A percentile compares a stretch with the other conserved stretches of the same genome.
These are phyloP conservation scores for Sclerodermus sp. DNA, from an alignment of 2,888 invertebrate genomes.

Conservation along the genomic window DNA sequence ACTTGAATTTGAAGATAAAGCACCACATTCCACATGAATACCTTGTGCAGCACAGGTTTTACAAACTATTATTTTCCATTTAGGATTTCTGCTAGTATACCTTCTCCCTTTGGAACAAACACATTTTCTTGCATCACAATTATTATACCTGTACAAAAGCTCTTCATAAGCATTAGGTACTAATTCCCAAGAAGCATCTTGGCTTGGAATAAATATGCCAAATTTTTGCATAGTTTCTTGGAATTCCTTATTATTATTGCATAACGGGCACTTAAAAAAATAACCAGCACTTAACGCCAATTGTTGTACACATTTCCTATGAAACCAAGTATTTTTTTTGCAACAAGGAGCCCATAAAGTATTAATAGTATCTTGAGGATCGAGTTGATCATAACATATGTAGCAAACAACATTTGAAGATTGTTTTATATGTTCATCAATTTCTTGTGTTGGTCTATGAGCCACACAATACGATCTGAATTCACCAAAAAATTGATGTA, in stretches of 20 bases:
- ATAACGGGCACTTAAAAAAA: conserved; percentile 82
- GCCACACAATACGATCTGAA: conserved; percentile 66
- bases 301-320: conserved; percentile 71
- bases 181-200: conserved; percentile 83
- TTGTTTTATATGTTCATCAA: conserved; percentile 49
- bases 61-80: conserved; percentile 63
- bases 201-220: conserved; percentile 80
- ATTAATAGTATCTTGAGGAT: conserved; percentile 53
- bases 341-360: conserved; percentile 78
- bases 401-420: conserved; percentile 58
- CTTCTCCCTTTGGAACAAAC: conserved; percentile 64
- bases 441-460: conserved; percentile 64
- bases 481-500: conserved; percentile 67
- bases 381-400: conserved; percentile 70
- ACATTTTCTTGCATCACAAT: conserved; percentile 67
- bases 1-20: conserved; percentile 48
- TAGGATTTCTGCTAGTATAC: conserved; percentile 52
- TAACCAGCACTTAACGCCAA: conserved; percentile 78
- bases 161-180: conserved; percentile 76
- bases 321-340: conserved; percentile 74
- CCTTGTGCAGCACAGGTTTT: conserved; percentile 63
- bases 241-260: conserved; percentile 72
- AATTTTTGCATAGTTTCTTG: conserved; percentile 64
- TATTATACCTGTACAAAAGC: conserved; percentile 65
- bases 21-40: conserved; percentile 60